phyloP scores from a whole-genome alignment of 1,140 invertebrate genomes.

The Drosophila nasuta region DNA sequence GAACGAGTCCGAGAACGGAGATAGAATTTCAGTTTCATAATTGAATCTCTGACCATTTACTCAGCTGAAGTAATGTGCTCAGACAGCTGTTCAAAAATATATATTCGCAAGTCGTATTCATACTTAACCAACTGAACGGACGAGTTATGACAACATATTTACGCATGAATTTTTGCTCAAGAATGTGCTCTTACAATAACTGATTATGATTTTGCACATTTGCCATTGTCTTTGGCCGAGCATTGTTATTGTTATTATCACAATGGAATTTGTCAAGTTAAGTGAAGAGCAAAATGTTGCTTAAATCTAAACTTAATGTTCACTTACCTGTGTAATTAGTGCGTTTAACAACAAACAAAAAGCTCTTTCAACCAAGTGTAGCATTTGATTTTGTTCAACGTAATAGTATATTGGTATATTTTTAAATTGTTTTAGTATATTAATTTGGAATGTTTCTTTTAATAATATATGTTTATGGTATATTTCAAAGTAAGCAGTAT shows the following conservation, averaged over 20 bases:
- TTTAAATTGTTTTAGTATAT: too few relatives aligned
- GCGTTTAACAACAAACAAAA: too few relatives aligned
- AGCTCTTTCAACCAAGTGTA: too few relatives aligned
- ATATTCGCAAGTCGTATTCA: neutral
- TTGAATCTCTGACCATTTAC: constrained; percentile 9
- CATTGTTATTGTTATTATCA: neutral
- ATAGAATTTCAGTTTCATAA: neutral
- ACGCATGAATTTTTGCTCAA: neutral
- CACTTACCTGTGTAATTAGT: neutral
- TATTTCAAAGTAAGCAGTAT: too few relatives aligned
- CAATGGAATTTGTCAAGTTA: neutral
- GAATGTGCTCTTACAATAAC: neutral
- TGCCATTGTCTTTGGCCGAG: neutral
- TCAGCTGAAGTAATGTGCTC: neutral
- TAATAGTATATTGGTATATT: too few relatives aligned
- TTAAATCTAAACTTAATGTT: neutral
- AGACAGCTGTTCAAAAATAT: constrained; percentile 1
- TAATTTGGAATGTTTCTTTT: too few relatives aligned
- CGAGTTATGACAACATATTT: constrained; percentile 2
- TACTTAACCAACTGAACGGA: neutral
- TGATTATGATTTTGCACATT: too few relatives aligned
- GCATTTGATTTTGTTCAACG: neutral
- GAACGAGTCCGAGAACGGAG: neutral
- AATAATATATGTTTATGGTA: too few relatives aligned
- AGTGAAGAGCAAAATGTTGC: neutral